Percentiles rank a stretch among this genome's conserved stretches.
Evolutionary conservation across 2,888 invertebrate genomes (phyloP).

Genomic region (Philhelius pedissequus): DNA sequence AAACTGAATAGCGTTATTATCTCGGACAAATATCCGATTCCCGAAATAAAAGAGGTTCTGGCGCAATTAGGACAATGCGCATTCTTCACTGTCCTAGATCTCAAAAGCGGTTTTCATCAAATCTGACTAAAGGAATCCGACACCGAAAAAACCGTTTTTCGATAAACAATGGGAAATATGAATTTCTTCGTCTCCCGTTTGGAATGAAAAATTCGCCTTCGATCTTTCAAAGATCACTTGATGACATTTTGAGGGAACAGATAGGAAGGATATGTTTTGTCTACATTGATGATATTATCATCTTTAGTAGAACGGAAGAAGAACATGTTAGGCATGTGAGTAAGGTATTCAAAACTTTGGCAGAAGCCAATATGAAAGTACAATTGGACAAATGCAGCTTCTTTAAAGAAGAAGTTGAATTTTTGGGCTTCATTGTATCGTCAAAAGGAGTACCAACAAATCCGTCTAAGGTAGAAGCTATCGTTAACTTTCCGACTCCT

Average conservation of each 20-base stretch:
- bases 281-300: conserved; percentile 58
- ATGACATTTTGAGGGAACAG: conserved; percentile 61
- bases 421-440: not conserved
- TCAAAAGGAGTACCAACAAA: not conserved
- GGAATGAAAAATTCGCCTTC: conserved; percentile 30
- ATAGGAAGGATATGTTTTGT: conserved; percentile 64
- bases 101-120: conserved; percentile 62
- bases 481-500: conserved; percentile 9
- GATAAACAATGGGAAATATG: conserved; percentile 26
- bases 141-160: conserved; percentile 55
- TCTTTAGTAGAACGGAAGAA: conserved; percentile 28
- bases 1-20: too few relatives aligned
- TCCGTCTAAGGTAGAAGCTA: not conserved
- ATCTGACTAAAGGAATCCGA: conserved; percentile 55
- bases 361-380: not conserved
- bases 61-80: conserved; percentile 43
- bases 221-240: conserved; percentile 44
- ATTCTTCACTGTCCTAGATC: conserved; percentile 55
- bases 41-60: conserved; percentile 35
- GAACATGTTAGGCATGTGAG: conserved; percentile 16
- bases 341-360: not conserved
- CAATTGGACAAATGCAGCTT: not conserved
- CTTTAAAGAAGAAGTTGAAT: not conserved
- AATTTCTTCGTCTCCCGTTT: conserved; percentile 22
- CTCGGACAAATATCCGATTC: conserved; percentile 63